Conservation (phyloP, 2,797 vertebrate species). For the Chelidonichthys spinosus region DNA sequence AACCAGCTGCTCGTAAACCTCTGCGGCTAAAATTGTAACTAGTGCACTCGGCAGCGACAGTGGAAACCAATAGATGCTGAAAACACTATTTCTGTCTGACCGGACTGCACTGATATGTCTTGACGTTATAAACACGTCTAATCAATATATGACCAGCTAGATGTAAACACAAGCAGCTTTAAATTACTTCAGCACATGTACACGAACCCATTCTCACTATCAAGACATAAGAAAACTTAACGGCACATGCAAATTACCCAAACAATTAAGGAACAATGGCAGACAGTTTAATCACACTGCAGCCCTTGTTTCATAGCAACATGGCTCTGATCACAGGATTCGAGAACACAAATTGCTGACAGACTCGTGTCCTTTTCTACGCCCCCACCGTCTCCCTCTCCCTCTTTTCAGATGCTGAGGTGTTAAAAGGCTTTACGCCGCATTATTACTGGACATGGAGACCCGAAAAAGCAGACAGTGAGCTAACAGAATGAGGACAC, state of each 20-base stretch:
- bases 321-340: constrained; percentile 67
- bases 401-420: constrained; percentile 48
- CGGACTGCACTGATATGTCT: not conserved
- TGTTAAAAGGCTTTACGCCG: constrained; percentile 47
- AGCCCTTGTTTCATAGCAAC: constrained; percentile 85
- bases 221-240: constrained; percentile 38
- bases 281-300: constrained; percentile 85
- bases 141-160: constrained; percentile 4
- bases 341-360: constrained; percentile 63
- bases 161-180: constrained; percentile 32
- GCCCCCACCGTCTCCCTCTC: constrained; percentile 50
- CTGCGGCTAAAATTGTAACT: constrained; percentile 60
- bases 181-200: constrained; percentile 15
- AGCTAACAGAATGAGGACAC: constrained; percentile 17
- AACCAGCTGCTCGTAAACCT: constrained; percentile 54
- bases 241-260: constrained; percentile 76
- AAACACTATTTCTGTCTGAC: constrained; percentile 9
- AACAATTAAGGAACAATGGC: constrained; percentile 79
- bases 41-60: constrained; percentile 23
- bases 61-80: constrained; percentile 13
- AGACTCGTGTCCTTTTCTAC: constrained; percentile 68
- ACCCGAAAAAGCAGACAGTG: constrained; percentile 14
- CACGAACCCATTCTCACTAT: constrained; percentile 18
- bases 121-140: constrained; percentile 17
- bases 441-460: constrained; percentile 48